Evolutionary conservation across 2,888 invertebrate genomes (phyloP).

Genomic region (Thymelicus lineola): DNA sequence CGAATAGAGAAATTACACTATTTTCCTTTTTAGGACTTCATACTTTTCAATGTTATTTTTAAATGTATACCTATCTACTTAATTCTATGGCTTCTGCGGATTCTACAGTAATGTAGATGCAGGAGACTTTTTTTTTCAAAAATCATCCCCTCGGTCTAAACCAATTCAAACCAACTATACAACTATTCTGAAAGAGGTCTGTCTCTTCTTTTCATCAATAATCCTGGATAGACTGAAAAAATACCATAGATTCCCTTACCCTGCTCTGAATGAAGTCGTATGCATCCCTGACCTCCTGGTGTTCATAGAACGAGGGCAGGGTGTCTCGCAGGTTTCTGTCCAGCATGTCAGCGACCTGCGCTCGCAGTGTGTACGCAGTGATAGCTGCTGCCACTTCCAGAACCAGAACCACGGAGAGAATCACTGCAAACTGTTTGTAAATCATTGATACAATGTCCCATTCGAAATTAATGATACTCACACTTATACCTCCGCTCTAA

Average conservation of each 20-base stretch:
- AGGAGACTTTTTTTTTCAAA: no score
- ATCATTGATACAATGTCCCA: not conserved
- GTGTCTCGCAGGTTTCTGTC: slow-evolving; percentile 85
- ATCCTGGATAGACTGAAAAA: not conserved
- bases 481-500: no score
- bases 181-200: no score
- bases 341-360: slow-evolving; percentile 84
- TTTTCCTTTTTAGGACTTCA: no score
- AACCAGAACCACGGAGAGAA: slow-evolving; percentile 90
- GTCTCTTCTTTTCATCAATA: not conserved
- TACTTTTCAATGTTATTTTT: no score
- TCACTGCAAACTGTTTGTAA: slow-evolving; percentile 89
- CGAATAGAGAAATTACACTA: no score
- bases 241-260: slow-evolving; percentile 75
- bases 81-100: not conserved
- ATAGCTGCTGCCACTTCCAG: slow-evolving; percentile 93
- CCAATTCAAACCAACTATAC: no score
- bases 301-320: slow-evolving; percentile 85
- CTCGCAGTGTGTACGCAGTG: slow-evolving; percentile 90
- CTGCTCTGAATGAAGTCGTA: slow-evolving; percentile 92
- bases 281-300: slow-evolving; percentile 85
- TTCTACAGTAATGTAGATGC: not conserved
- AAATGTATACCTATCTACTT: no score
- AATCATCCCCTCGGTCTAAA: no score
- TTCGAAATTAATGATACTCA: not conserved